Percentiles rank a stretch among this genome's conserved stretches.
Evolutionary conservation across 2,797 vertebrate species (phyloP).

Genomic region (Tapirus indicus): DNA sequence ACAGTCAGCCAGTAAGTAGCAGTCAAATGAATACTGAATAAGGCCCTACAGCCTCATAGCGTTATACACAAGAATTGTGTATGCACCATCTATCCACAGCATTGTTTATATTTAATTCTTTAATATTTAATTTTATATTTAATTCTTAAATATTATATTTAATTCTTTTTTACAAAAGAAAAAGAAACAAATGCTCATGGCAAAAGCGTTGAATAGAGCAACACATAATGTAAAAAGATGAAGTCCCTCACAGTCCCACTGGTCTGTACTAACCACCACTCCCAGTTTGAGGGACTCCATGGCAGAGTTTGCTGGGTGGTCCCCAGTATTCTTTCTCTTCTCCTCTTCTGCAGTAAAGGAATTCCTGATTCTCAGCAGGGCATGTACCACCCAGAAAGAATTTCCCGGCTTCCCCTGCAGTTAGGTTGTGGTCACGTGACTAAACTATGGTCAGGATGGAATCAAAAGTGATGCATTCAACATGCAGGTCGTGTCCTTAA

Average conservation of each 20-base stretch:
- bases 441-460: neutral
- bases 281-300: accelerated
- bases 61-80: accelerated
- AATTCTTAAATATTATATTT: neutral
- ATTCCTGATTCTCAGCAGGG: neutral
- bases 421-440: neutral
- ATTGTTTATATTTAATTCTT: neutral
- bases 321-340: neutral
- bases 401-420: neutral
- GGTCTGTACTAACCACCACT: neutral
- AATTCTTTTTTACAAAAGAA: neutral
- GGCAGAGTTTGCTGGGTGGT: neutral
- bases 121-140: neutral
- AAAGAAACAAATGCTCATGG: neutral
- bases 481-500: neutral
- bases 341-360: neutral
- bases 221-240: neutral
- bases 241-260: neutral
- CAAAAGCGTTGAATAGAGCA: neutral
- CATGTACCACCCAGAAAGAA: neutral
- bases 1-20: neutral
- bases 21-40: neutral
- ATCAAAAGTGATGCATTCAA: neutral
- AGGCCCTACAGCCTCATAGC: neutral
- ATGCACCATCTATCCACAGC: neutral